Base-by-base conservation (phyloP, 2,113 vertebrate species). In the Motacilla tschutschensis region DNA sequence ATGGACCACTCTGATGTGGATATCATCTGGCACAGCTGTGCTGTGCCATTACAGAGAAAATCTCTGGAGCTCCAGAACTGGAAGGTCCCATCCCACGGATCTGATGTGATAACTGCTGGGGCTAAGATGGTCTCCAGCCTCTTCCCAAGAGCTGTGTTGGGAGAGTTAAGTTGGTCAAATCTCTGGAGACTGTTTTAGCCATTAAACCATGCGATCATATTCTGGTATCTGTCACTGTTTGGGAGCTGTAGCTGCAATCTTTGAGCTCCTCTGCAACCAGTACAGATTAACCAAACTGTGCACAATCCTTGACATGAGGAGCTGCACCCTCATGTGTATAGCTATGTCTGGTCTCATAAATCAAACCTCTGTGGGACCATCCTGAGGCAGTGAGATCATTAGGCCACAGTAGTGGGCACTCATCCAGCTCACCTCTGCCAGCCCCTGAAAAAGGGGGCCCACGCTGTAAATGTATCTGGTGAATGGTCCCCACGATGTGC, bases 341-440 rank as follows among this genome's bases (percentile, higher is more conserved):
- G 24, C 11, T 63, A 6, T 51, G 36, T 55, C 29, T 66, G 28
- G 8, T 29, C 44, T 48, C 38, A 44, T 29, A 55, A 79, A 51
- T 24, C 19, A 40, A 73, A 79, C 59, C 35, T 58, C 41, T 0
- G 0, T 59, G 57, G 44, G 53, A 10, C 48, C 0, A 0, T 59
- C 63, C 48, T 53, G 16, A 57, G n/a, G 13, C 48, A 67, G 12
- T 24, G 47, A 74, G 60, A 55, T 20, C 33, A 44, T 36, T 16
- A 11, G 41, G 19, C 28, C 48, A 36, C 19, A 50, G 28, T 22
- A 28, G 8, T 58, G 33, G 1, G 2, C 31, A 28, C 5, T 28
- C 26, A n/a, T 47, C 18, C 6, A 79, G 24, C 43, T 73, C 59
- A 15, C 16, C 18, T 66, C 63, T 60, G 20, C 54, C 53, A 74